Evolutionary conservation across 2,888 invertebrate genomes (phyloP).

Genomic region (Chironomus riparius): DNA sequence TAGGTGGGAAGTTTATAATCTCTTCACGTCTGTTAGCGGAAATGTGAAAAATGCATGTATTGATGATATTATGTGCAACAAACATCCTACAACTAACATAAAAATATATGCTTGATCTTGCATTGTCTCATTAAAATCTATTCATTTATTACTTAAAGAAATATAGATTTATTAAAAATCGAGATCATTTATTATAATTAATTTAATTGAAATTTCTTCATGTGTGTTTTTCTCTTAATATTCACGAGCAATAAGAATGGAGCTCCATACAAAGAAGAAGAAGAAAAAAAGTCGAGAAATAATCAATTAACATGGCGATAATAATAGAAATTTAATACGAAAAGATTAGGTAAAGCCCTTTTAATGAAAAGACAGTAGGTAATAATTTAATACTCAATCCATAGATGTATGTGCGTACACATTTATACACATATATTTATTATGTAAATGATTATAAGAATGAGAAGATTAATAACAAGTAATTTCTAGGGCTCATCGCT

Average conservation of each 20-base stretch:
- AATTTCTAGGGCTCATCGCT: neutral
- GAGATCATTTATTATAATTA: slow-evolving; percentile 14
- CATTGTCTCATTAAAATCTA: neutral
- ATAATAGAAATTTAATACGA: neutral
- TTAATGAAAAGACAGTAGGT: neutral
- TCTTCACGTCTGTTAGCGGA: neutral
- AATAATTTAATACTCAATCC: slow-evolving; percentile 23
- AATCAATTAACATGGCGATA: slow-evolving; percentile 10
- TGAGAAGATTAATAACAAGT: neutral
- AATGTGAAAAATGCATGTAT: neutral
- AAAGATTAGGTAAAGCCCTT: slow-evolving; percentile 19
- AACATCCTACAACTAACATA: neutral
- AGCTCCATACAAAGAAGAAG: neutral
- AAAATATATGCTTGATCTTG: neutral
- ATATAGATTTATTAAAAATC: no score
- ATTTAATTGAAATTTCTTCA: neutral
- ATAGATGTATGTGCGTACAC: neutral
- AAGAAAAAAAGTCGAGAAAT: neutral
- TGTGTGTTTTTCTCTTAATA: neutral
- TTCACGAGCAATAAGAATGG: neutral
- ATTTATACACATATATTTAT: no score
- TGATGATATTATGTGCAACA: neutral
- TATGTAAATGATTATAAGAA: no score
- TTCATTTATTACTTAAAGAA: neutral
- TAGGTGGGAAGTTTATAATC: neutral